phyloP scores from a whole-genome alignment of 2,113 vertebrate genomes.

The Corvus moneduloides region DNA sequence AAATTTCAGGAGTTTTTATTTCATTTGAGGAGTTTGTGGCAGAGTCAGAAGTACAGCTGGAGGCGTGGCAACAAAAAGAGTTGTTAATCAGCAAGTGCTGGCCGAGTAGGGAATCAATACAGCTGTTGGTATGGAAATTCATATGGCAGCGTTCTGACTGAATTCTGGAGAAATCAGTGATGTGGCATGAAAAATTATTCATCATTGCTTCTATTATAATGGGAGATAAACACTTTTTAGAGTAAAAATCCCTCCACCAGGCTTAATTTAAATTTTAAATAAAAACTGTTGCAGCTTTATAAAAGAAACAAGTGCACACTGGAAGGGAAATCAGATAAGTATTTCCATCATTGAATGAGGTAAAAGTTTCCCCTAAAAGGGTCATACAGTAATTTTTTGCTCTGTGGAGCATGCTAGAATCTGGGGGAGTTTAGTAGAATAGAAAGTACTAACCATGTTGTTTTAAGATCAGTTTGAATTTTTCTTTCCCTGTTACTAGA shows the following conservation, averaged over 20 bases:
- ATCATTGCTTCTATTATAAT: neutral
- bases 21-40: neutral
- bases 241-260: neutral
- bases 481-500: neutral
- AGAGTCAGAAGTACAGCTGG: neutral
- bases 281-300: neutral
- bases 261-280: neutral
- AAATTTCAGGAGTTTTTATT: neutral
- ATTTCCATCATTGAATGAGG: neutral
- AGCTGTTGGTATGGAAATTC: neutral
- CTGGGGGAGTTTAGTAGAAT: neutral
- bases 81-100: conserved; percentile 18
- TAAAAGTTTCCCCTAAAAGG: neutral
- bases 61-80: neutral
- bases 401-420: neutral
- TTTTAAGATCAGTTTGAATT: neutral
- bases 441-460: neutral
- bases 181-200: neutral
- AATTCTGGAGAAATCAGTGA: neutral
- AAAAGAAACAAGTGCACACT: neutral
- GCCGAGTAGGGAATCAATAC: neutral
- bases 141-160: conserved; percentile 1
- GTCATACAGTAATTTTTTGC: neutral
- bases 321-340: neutral
- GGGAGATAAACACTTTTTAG: neutral